Base-by-base conservation (phyloP, 2,888 invertebrate genomes). In the Nomada ferruginata region DNA sequence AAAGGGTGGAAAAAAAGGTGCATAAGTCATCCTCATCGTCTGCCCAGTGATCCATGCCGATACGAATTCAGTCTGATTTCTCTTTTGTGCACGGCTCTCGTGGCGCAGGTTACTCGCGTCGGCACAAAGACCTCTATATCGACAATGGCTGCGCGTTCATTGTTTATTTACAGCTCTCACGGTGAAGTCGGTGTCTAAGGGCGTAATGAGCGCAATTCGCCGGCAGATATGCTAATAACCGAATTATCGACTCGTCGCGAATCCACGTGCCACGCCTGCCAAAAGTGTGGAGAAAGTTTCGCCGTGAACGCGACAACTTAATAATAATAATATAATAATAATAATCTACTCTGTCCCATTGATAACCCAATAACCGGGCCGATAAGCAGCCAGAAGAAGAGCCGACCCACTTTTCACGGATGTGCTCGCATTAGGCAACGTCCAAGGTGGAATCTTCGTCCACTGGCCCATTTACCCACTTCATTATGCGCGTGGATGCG, bases 401-500 rank as follows among this genome's bases (percentile, higher is more conserved):
- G 36, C 36, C 60, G 80, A 79, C 79, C 82, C 66, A 75, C 82
- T 82, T 82, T 82, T 71, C 26, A 59, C 23, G 23, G 11, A 61
- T 66, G n/a, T 61, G 44, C 26, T 57, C 63, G 57, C 36, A 59
- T 74, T 65, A 63, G 80, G 60, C 61, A 55, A 61, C 65, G 44
- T 23, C 66, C 36, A 57, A 60, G 2, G 36, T 52, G 57, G 60
- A 26, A 80, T 79, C 68, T 57, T 72, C 68, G 13, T 29, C 29
- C 50, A 13, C 20, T 66, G 82, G 68, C 68, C 80, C 63, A 72
- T 74, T 76, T 82, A 74, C 82, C 80, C 66, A 80, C 26, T 80
- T 82, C 64, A 72, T 75, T 76, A 72, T 50, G 76, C 76, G 66
- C 80, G 53, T 60, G 76, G 74, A 79, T 69, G 82, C 82, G 76